These are phyloP conservation scores for Synergus umbraculus DNA, from an alignment of 2,888 invertebrate genomes.

Conservation along the genomic window DNA sequence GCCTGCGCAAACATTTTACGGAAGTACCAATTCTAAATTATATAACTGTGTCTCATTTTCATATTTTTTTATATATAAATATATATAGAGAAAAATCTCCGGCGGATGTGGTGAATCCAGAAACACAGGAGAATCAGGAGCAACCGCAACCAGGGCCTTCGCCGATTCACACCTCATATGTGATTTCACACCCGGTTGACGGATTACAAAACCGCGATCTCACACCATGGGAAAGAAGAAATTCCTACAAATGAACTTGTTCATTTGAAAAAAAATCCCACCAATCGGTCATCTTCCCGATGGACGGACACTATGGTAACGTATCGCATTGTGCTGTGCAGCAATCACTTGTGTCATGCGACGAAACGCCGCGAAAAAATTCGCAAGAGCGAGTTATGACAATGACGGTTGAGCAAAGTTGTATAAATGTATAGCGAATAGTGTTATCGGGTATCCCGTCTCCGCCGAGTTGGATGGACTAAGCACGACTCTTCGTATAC, in stretches of 20 bases:
- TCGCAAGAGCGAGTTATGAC: constrained; percentile 61
- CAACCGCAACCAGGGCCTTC: constrained; percentile 63
- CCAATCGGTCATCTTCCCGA: constrained; percentile 56
- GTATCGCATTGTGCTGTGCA: constrained; percentile 38
- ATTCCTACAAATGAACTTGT: constrained; percentile 57
- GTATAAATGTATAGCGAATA: constrained; percentile 76
- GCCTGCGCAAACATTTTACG: background rate
- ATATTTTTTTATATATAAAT: background rate
- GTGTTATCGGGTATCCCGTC: constrained; percentile 68
- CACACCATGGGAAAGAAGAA: constrained; percentile 56
- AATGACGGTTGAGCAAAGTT: constrained; percentile 60
- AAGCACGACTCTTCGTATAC: constrained; percentile 64
- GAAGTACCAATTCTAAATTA: too few relatives aligned
- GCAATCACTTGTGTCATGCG: constrained; percentile 48
- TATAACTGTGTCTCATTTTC: too few relatives aligned
- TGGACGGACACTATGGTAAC: constrained; percentile 57
- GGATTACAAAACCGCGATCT: constrained; percentile 69
- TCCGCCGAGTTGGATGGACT: constrained; percentile 63
- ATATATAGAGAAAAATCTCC: background rate
- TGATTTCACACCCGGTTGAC: constrained; percentile 59
- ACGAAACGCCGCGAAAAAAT: constrained; percentile 48
- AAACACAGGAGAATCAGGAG: constrained; percentile 51
- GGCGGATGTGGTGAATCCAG: background rate
- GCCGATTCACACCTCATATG: constrained; percentile 61
- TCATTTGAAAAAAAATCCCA: background rate